phyloP scores from a whole-genome alignment of 2,113 vertebrate genomes.

The Saguinus midas region DNA sequence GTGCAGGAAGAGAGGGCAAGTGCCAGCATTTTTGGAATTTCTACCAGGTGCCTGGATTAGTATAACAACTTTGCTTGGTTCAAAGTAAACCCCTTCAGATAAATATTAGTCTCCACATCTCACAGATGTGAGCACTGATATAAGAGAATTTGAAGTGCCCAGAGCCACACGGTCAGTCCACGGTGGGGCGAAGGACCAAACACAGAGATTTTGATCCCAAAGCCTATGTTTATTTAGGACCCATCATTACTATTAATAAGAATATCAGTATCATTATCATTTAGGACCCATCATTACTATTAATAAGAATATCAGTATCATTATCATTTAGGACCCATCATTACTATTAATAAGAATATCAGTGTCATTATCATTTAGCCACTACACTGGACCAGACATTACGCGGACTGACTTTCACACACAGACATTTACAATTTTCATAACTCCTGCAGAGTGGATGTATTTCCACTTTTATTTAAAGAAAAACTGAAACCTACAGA shows the following conservation, averaged over 20 bases:
- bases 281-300: rapidly evolving
- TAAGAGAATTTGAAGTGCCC: background rate
- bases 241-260: rapidly evolving
- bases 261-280: rapidly evolving
- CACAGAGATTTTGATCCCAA: background rate
- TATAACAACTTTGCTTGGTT: too few species aligned
- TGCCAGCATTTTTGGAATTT: rapidly evolving
- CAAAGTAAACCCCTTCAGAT: background rate
- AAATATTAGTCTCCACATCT: background rate
- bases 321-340: rapidly evolving
- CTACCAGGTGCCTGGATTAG: rapidly evolving
- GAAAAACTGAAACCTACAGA: background rate
- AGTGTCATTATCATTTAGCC: rapidly evolving
- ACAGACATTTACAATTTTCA: rapidly evolving
- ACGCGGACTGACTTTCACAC: rapidly evolving
- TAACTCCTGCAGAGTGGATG: rapidly evolving
- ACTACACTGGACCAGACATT: background rate
- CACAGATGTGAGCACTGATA: background rate
- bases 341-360: rapidly evolving
- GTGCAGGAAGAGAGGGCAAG: background rate
- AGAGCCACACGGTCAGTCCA: too few species aligned
- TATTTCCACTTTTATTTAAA: background rate
- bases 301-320: rapidly evolving
- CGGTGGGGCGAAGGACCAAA: background rate
- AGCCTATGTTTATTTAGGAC: background rate